Percentiles rank a stretch among this genome's conserved stretches.
phyloP scores from a whole-genome alignment of 2,888 invertebrate genomes.

The Siphonodentalium dalli region DNA sequence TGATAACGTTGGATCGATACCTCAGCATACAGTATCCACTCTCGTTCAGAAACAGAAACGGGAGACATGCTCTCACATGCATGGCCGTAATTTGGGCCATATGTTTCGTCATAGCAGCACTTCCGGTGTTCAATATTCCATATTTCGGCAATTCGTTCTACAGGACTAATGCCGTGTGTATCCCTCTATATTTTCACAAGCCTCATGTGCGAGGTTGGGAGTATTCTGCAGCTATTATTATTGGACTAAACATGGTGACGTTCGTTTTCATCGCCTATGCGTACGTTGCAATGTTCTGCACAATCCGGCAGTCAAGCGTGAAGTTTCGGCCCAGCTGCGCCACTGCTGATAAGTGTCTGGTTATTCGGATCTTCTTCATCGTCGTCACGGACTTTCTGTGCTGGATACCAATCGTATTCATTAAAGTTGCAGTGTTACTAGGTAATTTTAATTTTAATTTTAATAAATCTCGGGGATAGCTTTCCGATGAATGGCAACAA shows the following conservation, averaged over 20 bases:
- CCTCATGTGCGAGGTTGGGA: slow-evolving; percentile 32
- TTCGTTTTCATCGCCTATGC: slow-evolving; percentile 36
- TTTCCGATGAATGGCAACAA: no score
- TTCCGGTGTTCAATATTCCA: slow-evolving; percentile 28
- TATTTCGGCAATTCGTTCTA: slow-evolving; percentile 37
- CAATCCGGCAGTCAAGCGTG: slow-evolving; percentile 31
- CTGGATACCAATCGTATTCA: slow-evolving; percentile 38
- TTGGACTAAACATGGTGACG: slow-evolving; percentile 35
- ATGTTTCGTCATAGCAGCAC: slow-evolving; percentile 26
- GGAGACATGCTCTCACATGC: slow-evolving; percentile 27
- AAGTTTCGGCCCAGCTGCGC: slow-evolving; percentile 30
- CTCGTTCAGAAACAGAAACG: slow-evolving; percentile 25
- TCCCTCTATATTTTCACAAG: slow-evolving; percentile 28
- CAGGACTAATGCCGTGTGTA: slow-evolving; percentile 38
- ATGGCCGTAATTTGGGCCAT: slow-evolving; percentile 33
- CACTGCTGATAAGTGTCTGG: slow-evolving; percentile 31
- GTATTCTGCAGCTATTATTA: slow-evolving; percentile 36
- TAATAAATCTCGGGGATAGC: no score
- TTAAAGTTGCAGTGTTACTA: slow-evolving; percentile 33
- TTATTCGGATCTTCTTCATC: slow-evolving; percentile 37
- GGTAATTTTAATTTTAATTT: slow-evolving; percentile 22
- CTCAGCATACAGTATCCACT: slow-evolving; percentile 37
- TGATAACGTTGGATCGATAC: slow-evolving; percentile 39
- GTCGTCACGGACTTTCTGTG: slow-evolving; percentile 39
- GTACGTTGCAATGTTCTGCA: slow-evolving; percentile 35